Evolutionary conservation across 2,797 vertebrate genomes (phyloP).

Genomic region (Amphiprion clarkii): DNA sequence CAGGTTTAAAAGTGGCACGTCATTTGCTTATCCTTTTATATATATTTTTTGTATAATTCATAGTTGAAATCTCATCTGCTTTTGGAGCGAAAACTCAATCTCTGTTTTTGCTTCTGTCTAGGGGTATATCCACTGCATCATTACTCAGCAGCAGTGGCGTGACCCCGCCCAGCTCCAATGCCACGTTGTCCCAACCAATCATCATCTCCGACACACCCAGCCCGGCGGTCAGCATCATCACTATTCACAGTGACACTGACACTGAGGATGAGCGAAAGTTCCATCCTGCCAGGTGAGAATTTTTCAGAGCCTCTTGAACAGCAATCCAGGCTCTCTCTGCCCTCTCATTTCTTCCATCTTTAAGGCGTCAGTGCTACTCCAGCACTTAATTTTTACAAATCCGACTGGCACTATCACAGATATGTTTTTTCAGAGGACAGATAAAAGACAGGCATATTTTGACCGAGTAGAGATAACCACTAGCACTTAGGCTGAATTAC

Average conservation of each 20-base stretch:
- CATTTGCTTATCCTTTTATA: not conserved
- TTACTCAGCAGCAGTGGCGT: conserved; percentile 87
- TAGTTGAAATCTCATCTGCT: not conserved
- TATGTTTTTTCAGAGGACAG: not conserved
- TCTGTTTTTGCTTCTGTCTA: conserved; percentile 36
- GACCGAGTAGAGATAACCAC: too few relatives aligned
- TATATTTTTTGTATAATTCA: not conserved
- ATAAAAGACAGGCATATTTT: too few relatives aligned
- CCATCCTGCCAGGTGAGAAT: conserved; percentile 90
- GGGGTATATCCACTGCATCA: conserved; percentile 81
- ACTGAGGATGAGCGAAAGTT: conserved; percentile 98
- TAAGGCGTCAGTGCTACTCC: not conserved
- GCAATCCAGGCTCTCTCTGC: not conserved
- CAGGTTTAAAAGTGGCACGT: not conserved
- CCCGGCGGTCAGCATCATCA: conserved; percentile 97
- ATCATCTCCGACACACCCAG: conserved; percentile 98
- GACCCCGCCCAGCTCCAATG: conserved; percentile 83
- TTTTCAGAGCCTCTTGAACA: not conserved
- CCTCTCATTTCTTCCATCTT: not conserved
- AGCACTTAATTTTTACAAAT: not conserved
- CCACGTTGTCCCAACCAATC: conserved; percentile 91
- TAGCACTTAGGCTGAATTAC: not conserved
- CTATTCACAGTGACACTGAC: conserved; percentile 98
- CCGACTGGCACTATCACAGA: not conserved
- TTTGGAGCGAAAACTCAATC: not conserved